These are phyloP conservation scores for Scomber japonicus DNA, from an alignment of 2,113 vertebrate genomes.

Conservation along the genomic window DNA sequence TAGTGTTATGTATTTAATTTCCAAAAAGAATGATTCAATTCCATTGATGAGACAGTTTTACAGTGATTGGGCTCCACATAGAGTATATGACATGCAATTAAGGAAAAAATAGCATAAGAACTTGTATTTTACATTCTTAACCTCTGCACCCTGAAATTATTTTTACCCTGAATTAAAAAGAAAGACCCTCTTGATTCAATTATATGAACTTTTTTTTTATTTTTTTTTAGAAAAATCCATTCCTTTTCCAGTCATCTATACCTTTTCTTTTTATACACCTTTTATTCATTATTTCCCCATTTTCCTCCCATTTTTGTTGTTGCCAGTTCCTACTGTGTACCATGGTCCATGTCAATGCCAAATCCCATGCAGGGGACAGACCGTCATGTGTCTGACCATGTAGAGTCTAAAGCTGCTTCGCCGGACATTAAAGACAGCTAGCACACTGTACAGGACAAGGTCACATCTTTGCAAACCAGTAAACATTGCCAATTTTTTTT, in stretches of 20 bases:
- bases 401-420: neutral
- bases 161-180: slow-evolving; percentile 69
- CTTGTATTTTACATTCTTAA: slow-evolving; percentile 76
- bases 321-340: neutral
- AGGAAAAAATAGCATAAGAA: slow-evolving; percentile 65
- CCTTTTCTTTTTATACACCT: slow-evolving; percentile 16
- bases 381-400: neutral
- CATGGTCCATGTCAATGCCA: neutral
- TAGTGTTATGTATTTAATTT: slow-evolving; percentile 73
- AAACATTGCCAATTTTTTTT: neutral
- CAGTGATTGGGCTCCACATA: slow-evolving; percentile 81
- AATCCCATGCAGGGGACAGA: neutral
- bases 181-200: slow-evolving; percentile 33
- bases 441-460: neutral
- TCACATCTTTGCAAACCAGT: slow-evolving; percentile 30
- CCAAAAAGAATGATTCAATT: slow-evolving; percentile 79
- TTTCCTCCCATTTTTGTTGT: neutral
- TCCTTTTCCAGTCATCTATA: neutral
- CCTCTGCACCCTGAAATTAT: slow-evolving; percentile 63
- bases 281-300: neutral
- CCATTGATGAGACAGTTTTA: slow-evolving; percentile 77
- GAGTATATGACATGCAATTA: slow-evolving; percentile 83
- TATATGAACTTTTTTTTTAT: neutral
- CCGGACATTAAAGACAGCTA: neutral
- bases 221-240: neutral